Conservation (phyloP, 2,888 invertebrate genomes). For the Phaedon cochleariae region DNA sequence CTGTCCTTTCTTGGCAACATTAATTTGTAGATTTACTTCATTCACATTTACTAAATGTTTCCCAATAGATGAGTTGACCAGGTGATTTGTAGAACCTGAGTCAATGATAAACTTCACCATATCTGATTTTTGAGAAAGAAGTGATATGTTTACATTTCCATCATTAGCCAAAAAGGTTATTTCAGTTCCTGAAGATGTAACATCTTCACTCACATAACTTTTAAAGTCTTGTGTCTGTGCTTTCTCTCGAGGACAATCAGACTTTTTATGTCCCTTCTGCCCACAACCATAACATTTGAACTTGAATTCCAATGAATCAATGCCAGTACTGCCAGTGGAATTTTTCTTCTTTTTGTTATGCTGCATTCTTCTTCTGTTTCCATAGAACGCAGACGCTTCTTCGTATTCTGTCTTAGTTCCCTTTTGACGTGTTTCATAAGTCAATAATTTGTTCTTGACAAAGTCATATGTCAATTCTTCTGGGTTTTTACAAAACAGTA, state of each 20-base stretch:
- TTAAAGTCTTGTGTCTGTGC: neutral
- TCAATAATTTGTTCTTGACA: neutral
- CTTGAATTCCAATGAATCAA: neutral
- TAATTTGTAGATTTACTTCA: neutral
- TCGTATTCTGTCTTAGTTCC: neutral
- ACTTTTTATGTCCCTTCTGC: neutral
- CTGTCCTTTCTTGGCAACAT: neutral
- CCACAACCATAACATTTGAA: neutral
- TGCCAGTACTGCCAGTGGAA: neutral
- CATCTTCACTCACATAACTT: neutral
- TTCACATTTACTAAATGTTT: neutral
- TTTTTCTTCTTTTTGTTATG: neutral
- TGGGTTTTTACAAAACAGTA: slow-evolving; percentile 2
- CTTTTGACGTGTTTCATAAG: neutral
- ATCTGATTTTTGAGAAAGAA: neutral
- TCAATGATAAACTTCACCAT: neutral
- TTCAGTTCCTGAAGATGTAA: neutral
- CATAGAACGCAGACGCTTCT: neutral
- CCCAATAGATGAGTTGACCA: neutral
- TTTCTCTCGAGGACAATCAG: neutral
- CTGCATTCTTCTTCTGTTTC: neutral
- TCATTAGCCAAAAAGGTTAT: neutral
- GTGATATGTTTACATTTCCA: neutral
- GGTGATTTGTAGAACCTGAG: slow-evolving; percentile 5
- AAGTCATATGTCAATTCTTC: neutral